Percentiles rank a stretch among this genome's conserved stretches.
Evolutionary conservation across 92 coral and sea anemone genomes (phyloP).

Genomic region (Plumapathes pennacea): DNA sequence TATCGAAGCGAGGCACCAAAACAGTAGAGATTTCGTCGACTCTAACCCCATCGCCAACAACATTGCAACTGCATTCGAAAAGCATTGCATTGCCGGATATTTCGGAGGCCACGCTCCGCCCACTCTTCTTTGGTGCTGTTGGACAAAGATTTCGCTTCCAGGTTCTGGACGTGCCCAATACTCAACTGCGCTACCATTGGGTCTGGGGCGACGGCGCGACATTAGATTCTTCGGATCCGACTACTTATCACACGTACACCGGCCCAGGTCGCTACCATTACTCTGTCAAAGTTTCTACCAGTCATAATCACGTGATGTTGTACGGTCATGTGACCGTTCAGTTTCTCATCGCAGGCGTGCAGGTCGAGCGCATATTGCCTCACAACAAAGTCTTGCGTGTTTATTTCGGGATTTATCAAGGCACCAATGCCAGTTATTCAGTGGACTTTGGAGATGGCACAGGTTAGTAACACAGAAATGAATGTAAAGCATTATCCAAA

Average conservation of each 20-base stretch:
- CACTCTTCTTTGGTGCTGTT: conserved; percentile 37
- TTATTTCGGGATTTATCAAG: conserved; percentile 57
- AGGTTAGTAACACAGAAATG: conserved; percentile 68
- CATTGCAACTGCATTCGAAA: too few species aligned
- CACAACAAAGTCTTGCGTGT: conserved; percentile 12
- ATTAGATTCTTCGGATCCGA: conserved; percentile 1
- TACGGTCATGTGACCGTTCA: conserved; percentile 45
- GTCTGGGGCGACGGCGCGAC: conserved; percentile 27
- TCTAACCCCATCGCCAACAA: too few species aligned
- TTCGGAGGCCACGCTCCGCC: too few species aligned
- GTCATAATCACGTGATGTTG: conserved; percentile 23
- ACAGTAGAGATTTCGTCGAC: too few species aligned
- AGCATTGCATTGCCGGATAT: too few species aligned
- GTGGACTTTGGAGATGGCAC: conserved; percentile 70
- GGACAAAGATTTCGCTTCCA: conserved; percentile 39
- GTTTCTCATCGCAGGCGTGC: conserved; percentile 44
- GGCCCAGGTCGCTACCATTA: conserved; percentile 53
- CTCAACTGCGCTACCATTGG: conserved; percentile 22
- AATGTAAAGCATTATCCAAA: too few species aligned
- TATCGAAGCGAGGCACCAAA: too few species aligned
- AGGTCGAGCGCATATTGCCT: conserved; percentile 17
- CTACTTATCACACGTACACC: conserved; percentile 37
- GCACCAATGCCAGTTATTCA: conserved; percentile 57
- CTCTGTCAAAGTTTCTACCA: conserved; percentile 41
- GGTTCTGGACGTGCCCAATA: conserved; percentile 4